Evolutionary conservation across 2,888 invertebrate species (phyloP), one percentile per base, ranked within the genome.

Genomic region (Machimus rusticus): DNA sequence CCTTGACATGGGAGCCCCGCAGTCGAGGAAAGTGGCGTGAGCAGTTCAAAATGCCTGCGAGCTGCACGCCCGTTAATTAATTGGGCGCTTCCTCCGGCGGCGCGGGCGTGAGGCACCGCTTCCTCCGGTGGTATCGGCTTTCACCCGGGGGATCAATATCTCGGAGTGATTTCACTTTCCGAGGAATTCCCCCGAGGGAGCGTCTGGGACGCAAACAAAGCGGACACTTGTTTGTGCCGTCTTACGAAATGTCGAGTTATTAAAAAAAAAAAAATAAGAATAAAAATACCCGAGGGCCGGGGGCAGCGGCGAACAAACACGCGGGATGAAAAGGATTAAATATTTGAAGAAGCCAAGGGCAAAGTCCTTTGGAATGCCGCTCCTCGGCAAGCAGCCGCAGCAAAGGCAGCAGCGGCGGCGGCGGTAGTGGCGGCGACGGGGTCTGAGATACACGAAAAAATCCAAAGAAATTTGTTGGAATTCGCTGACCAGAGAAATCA

Each of bases 401-500:
- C 8, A 16, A n/a, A 8, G 19, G 12, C 28, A 28, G 0, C 66
- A 23, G 23, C 28, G 28, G 12, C 66, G 23, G 31, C 19, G 19
- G 31, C 19, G 34, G 23, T 14, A 14, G 12, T 28, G 23, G 31
- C 19, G 19, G 31, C 19, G 34, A 34, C 5, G n/a, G 23, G 57
- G 5, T 23, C 39, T 1, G 66, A 84, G 12, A 12, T 39, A 84
- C 31, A 12, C n/a, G n/a, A 55, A 82, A 31, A 28, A 57, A 82
- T 57, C 39, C 19, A 23, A 66, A 39, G 66, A 84, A 84, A 84
- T 84, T 84, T 84, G 82, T 84, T 84, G 82, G 82, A 84, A 84
- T 84, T 84, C 39, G 55, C 82, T 84, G 82, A 84, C 82, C 82
- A 84, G 82, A 84, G 82, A 84, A 84, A 84, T 84, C 82, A 84